Evolutionary conservation across 1,140 invertebrate species (phyloP), one percentile per base, ranked within the genome.

Genomic region (Heliothis subflexa): DNA sequence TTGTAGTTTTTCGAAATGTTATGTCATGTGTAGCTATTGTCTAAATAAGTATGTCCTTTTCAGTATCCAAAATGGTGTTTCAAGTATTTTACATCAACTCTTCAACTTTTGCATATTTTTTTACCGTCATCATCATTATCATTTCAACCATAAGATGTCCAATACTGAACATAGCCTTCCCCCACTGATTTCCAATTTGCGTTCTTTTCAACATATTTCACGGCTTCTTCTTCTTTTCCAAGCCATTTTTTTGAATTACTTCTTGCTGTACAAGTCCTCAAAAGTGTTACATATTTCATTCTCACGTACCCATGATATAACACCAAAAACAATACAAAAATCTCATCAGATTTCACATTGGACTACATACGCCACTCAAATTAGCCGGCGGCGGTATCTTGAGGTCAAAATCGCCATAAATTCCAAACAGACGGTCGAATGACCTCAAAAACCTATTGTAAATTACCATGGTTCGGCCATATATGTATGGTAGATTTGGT

Each of bases 331-430:
- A 59, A 28, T 47, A 45, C 45, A 5, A 45, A 66, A 21, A 47
- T 13, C 62, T 47, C 1, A 64, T 45, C 9, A 10, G 61, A 64
- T 64, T 33, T 64, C n/a, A 64, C 45, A 45, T 16, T 21, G 18
- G 12, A 16, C 11, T 18, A 47, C 40, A 66, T 18, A 47, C 10
- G 11, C 1, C 18, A 13, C 12, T 25, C 14, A 33, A 40, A 40
- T n/a, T 62, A 70, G 12, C 18, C 66, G 18, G 7, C n/a, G 33
- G 33, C 25, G 21, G 21, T 18, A 52, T 47, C 66, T 70, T n/a
- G 47, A 70, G 66, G 66, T 70, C 66, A 70, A 52, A 70, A 70
- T 50, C 45, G 47, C 66, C 45, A 25, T 68, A 68, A 70, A 28
- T 70, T 28, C 2, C 14, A n/a, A 1, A 18, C 66, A 21, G 25